A percentile compares a stretch with the other conserved stretches of the same genome.
These are phyloP conservation scores for Acanthochromis polyacanthus DNA, from an alignment of 2,113 vertebrate genomes.

Conservation along the genomic window DNA sequence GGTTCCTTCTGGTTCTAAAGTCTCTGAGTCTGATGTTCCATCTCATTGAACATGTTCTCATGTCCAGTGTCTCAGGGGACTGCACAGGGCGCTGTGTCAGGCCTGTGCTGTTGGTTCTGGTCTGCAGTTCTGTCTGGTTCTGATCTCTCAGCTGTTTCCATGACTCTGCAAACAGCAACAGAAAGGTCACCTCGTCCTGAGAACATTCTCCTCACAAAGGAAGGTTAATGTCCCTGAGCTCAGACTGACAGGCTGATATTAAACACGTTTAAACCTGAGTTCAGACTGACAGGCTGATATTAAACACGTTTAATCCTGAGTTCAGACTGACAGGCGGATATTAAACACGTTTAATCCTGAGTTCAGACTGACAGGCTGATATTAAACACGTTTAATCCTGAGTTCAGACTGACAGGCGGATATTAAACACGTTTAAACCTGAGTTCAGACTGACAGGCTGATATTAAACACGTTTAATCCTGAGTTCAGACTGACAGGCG, in stretches of 20 bases:
- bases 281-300: too few relatives aligned
- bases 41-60: too few relatives aligned
- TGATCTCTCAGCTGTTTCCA: slow-evolving; percentile 55
- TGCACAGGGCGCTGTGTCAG: background rate
- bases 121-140: slow-evolving; percentile 8
- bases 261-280: too few relatives aligned
- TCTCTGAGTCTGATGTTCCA: too few relatives aligned
- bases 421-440: slow-evolving; percentile 24
- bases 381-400: slow-evolving; percentile 16
- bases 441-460: slow-evolving; percentile 59
- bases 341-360: background rate
- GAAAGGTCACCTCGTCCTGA: slow-evolving; percentile 54
- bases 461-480: slow-evolving; percentile 49
- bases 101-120: background rate
- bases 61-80: too few relatives aligned
- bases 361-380: slow-evolving; percentile 58
- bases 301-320: slow-evolving; percentile 11
- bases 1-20: too few relatives aligned
- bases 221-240: slow-evolving; percentile 50
- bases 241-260: slow-evolving; percentile 7
- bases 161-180: slow-evolving; percentile 41
- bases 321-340: slow-evolving; percentile 55
- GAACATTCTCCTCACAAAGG: slow-evolving; percentile 56
- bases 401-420: slow-evolving; percentile 59
- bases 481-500: slow-evolving; percentile 58